phyloP scores from a whole-genome alignment of 2,113 vertebrate species.

The Motacilla alba region DNA sequence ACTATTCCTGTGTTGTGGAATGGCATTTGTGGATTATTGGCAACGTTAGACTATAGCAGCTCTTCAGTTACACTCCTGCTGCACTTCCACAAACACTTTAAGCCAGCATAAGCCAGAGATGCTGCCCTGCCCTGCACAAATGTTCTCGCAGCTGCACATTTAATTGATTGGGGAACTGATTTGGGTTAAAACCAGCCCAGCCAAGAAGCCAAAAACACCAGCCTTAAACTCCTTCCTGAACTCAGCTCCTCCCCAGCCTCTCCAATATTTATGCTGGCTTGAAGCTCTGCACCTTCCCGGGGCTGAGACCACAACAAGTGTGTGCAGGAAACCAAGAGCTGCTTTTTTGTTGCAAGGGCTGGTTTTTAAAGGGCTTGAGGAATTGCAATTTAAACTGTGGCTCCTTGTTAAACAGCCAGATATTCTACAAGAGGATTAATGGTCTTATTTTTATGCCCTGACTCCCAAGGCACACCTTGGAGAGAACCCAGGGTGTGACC shows the following conservation, averaged over 20 bases:
- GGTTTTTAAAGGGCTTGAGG: neutral
- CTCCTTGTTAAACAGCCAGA: neutral
- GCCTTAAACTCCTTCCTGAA: neutral
- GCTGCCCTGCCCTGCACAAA: slow-evolving; percentile 48
- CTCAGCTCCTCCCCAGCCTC: neutral
- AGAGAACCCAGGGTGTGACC: neutral
- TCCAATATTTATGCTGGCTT: neutral
- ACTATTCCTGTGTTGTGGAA: slow-evolving; percentile 52
- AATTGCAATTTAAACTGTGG: neutral
- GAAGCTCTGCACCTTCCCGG: neutral
- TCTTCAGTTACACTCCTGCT: slow-evolving; percentile 45
- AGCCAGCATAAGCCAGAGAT: slow-evolving; percentile 42
- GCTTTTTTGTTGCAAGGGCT: neutral
- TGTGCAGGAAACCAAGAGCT: neutral
- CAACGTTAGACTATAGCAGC: neutral
- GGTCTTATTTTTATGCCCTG: neutral
- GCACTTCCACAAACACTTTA: slow-evolving; percentile 40
- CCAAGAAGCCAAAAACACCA: neutral
- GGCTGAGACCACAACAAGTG: neutral
- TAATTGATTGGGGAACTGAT: neutral
- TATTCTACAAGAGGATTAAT: neutral
- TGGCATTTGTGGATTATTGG: slow-evolving; percentile 56
- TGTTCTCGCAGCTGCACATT: slow-evolving; percentile 50
- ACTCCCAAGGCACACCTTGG: neutral
- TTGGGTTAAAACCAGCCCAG: neutral